Evolutionary conservation across 2,797 vertebrate species (phyloP), one percentile per base, ranked within the genome.

Genomic region (Semotilus atromaculatus): DNA sequence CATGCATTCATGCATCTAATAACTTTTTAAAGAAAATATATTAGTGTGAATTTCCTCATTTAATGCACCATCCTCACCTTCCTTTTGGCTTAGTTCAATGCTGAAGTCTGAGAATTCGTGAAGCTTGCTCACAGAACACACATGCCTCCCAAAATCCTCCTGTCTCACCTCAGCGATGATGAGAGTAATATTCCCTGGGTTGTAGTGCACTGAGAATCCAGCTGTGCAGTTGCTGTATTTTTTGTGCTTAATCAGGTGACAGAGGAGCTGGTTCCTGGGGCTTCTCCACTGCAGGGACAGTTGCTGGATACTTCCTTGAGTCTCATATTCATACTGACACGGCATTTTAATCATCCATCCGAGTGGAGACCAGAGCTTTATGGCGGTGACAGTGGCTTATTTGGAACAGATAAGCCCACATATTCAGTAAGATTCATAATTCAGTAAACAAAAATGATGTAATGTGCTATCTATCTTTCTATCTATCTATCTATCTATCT

Each of bases 231-330:
- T 95, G 88, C 80, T 90, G 90, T 93, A 96, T 1, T 16, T 43
- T 81, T 93, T 95, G 84, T 95, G 95, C 85, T 95, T 95, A 91
- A 96, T 94, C 87, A 92, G 94, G 89, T 96, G 94, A 83, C 95
- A 96, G 72, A 95, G 91, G 81, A 96, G 90, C 75, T 86, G 51
- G 7, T 91, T 91, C 68, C 40, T 34, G 0, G 95, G 95, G 48
- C 92, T 91, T 86, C 88, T 91, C 95, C 95, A 96, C 89, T 95
- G 95, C 1, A 95, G 79, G 0, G 95, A 95, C 73, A 95, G 91
- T 89, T 94, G 91, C 0, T 91, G 73, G 74, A 94, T 82, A 26
- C 84, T 53, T 0, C 58, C 11, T 1, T 58, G 26, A 31, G 91
- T 90, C 86, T 95, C 95, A 82, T 93, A 94, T 60, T 86, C 85